Percentiles rank a stretch among this genome's conserved stretches.
phyloP scores from a whole-genome alignment of 2,797 vertebrate genomes.

The Scolopax bukidnonensis region DNA sequence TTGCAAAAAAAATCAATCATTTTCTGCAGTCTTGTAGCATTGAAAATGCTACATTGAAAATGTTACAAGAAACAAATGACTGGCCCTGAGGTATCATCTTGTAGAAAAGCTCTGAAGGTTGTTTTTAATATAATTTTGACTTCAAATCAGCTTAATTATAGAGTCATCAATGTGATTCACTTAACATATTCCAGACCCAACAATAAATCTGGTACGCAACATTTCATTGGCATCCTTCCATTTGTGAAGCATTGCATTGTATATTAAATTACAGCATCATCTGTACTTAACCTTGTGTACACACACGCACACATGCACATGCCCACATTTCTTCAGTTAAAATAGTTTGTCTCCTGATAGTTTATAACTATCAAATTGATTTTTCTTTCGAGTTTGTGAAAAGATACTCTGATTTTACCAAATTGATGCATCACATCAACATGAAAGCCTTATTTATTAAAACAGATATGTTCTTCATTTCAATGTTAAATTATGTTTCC shows the following conservation, averaged over 20 bases:
- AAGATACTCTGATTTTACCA: neutral
- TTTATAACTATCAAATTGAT: neutral
- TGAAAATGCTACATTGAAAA: neutral
- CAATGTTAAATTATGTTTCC: neutral
- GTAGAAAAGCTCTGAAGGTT: neutral
- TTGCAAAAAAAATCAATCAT: neutral
- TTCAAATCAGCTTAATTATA: neutral
- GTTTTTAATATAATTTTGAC: neutral
- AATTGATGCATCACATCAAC: neutral
- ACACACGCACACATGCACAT: accelerated
- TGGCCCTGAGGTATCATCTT: neutral
- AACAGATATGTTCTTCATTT: neutral
- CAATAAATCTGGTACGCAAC: neutral
- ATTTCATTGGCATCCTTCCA: neutral
- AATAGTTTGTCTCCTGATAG: neutral
- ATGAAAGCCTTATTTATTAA: neutral
- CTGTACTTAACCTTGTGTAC: neutral
- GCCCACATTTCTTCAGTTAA: neutral
- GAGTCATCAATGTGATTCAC: neutral
- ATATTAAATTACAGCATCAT: neutral
- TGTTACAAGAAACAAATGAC: neutral
- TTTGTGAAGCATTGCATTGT: neutral
- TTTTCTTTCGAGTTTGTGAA: neutral
- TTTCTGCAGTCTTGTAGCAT: neutral
- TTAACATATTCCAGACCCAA: neutral